Percentiles rank a stretch among this genome's conserved stretches.
Evolutionary conservation across 2,888 invertebrate genomes (phyloP).

Genomic region (Morpho deidamia): DNA sequence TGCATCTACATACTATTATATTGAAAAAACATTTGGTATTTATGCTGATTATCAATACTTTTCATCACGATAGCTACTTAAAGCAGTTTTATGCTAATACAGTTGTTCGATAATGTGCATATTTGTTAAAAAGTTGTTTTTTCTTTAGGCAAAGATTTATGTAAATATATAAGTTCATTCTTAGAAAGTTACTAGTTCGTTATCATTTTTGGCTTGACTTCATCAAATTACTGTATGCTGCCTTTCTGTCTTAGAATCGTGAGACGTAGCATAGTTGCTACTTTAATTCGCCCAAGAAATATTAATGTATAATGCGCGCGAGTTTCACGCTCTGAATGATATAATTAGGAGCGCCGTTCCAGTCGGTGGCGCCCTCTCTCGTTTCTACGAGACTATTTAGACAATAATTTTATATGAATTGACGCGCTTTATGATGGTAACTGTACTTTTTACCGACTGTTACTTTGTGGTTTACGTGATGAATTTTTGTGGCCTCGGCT

Average conservation of each 20-base stretch:
- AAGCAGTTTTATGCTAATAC: too few species aligned
- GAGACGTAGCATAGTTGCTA: constrained; percentile 24
- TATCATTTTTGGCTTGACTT: background rate
- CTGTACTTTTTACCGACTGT: constrained; percentile 23
- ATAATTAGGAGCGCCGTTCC: constrained; percentile 74
- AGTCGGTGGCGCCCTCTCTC: constrained; percentile 52
- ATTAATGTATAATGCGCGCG: constrained; percentile 41
- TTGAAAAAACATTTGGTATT: too few species aligned
- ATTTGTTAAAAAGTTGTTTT: too few species aligned
- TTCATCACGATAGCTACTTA: too few species aligned
- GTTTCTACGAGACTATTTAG: constrained; percentile 58
- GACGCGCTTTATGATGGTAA: constrained; percentile 36
- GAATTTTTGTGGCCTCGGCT: constrained; percentile 8
- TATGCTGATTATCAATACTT: too few species aligned
- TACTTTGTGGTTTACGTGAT: constrained; percentile 13
- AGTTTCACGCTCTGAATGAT: constrained; percentile 65
- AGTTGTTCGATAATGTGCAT: too few species aligned
- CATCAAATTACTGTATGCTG: background rate
- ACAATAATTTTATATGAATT: constrained; percentile 47
- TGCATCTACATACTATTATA: too few species aligned
- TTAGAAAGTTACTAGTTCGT: constrained; percentile 1
- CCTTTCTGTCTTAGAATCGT: constrained; percentile 8
- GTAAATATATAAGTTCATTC: too few species aligned
- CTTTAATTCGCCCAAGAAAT: constrained; percentile 32
- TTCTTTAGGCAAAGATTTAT: too few species aligned